Evolutionary conservation across 30 jellyfish, hydroid and myxozoan species (phyloP), one percentile per base, ranked within the genome.

Genomic region (Rhopilema esculentum): DNA sequence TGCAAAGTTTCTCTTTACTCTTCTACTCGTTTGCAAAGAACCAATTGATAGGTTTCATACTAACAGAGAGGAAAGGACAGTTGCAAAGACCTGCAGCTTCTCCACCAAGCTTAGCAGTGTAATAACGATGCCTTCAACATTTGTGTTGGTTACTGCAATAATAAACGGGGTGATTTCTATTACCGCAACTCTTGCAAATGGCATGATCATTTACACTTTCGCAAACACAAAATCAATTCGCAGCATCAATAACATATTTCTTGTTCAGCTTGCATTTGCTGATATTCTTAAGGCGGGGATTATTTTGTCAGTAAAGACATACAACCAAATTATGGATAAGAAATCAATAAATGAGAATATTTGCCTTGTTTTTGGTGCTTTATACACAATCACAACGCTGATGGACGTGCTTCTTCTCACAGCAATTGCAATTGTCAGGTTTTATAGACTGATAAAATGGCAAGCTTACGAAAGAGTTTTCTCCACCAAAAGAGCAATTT

Each of bases 261-360:
- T 91, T 21, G 53, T 89, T 20, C 77, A 76, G 26, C 84, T 91
- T 25, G 78, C 95, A 8, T 16, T 77, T 25, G 50, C 31, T 28
- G 98, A 91, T 28, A 23, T 91, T 21, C 40, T 80, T 0, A 91
- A 96, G 33, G 88, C 96, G 8, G 49, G 87, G 20, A 69, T 91
- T 30, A 51, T 91, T 18, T 27, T 79, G 78, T 79, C 93, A 24
- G 27, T 89, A 52, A 85, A 86, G 66, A 82, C 84, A 7, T 79
- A 85, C 96, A 91, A 79, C 57, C 95, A 70, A 21, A 27, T 85
- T 6, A 74, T 27, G 8, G 86, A 75, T n/a, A 69, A 40, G 16
- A 62, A 77, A 22, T 50, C 80, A 1, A 67, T 64, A n/a, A 63
- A 69, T 31, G 78, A 53, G 16, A 19, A 77, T 26, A 27, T 66